These are phyloP conservation scores for Cichlasoma orientale DNA, from an alignment of 2,797 vertebrate genomes.

Conservation along the genomic window DNA sequence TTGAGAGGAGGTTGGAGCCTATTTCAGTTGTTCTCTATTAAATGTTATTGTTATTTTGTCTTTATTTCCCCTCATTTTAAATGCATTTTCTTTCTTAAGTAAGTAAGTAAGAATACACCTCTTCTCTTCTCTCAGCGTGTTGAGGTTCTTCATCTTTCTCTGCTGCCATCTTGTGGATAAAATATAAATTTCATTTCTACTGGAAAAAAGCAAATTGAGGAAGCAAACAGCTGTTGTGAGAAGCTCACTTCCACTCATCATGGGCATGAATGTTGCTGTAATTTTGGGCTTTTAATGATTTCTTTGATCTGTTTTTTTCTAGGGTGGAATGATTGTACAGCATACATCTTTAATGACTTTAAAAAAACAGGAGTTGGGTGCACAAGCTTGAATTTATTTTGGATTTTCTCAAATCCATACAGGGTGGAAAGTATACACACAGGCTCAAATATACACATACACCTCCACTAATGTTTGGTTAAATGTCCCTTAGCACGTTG, in stretches of 20 bases:
- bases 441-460: background rate
- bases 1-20: background rate
- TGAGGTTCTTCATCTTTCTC: background rate
- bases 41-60: background rate
- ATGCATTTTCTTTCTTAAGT: background rate
- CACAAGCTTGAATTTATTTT: too few species aligned
- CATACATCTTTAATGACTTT: too few species aligned
- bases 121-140: background rate
- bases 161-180: conserved; percentile 55
- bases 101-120: background rate
- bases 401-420: background rate
- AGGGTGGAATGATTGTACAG: too few species aligned
- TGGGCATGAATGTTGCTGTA: background rate
- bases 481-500: background rate
- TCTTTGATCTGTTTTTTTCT: background rate
- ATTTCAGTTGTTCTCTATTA: background rate
- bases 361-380: too few species aligned
- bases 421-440: background rate
- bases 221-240: background rate
- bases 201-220: background rate
- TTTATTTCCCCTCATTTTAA: background rate
- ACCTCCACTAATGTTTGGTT: background rate
- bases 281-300: background rate
- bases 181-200: background rate
- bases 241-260: background rate